Conservation (phyloP, 2,113 vertebrate species). For the Potamarius usumacintae region DNA sequence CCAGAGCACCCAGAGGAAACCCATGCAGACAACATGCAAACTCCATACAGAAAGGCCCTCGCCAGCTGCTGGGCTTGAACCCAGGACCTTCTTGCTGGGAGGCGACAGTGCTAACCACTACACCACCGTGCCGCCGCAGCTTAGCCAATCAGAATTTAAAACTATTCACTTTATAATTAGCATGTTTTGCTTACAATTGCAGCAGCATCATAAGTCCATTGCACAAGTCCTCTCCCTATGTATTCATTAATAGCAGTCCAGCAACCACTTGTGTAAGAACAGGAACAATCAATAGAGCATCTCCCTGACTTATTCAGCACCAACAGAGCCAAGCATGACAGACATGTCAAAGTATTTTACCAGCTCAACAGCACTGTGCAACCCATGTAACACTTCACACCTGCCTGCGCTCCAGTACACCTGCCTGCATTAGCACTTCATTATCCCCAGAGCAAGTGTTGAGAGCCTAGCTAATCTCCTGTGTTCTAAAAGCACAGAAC, state of each 20-base stretch:
- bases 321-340: neutral
- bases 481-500: constrained; percentile 16
- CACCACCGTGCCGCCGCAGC: neutral
- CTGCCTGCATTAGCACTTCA: constrained; percentile 47
- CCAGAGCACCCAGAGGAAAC: no score
- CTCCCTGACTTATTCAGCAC: neutral
- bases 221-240: neutral
- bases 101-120: no score
- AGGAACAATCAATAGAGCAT: constrained; percentile 1
- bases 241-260: neutral
- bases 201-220: neutral
- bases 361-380: neutral
- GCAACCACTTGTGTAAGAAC: neutral
- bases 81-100: no score
- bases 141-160: neutral
- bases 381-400: constrained; percentile 29
- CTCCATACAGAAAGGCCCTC: no score
- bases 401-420: constrained; percentile 30
- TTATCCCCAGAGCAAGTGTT: constrained; percentile 43
- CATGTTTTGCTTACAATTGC: neutral
- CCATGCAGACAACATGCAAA: no score
- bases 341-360: constrained; percentile 23
- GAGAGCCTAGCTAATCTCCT: constrained; percentile 36
- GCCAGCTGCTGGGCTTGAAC: no score
- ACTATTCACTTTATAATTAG: neutral